phyloP scores from a whole-genome alignment of 2,113 vertebrate genomes.

The Cichladusa arquata region DNA sequence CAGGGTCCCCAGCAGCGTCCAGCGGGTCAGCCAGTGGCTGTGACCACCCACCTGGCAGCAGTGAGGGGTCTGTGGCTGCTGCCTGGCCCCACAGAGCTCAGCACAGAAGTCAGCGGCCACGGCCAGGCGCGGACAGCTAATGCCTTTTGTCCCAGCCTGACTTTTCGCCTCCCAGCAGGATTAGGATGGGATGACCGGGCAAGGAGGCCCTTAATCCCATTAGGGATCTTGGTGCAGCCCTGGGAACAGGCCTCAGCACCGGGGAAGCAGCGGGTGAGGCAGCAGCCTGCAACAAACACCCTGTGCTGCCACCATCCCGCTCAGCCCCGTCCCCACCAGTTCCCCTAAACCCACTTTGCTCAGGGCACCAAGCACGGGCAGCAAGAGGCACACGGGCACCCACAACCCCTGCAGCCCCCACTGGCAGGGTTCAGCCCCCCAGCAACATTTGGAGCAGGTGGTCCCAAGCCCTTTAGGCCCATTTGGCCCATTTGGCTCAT shows the following conservation, averaged over 20 bases:
- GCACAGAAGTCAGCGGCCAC: neutral
- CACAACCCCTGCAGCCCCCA: neutral
- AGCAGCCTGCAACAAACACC: rapidly evolving
- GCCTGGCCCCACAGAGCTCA: neutral
- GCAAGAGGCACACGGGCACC: neutral
- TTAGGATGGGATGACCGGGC: conserved; percentile 38
- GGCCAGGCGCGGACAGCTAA: neutral
- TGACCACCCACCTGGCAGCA: neutral
- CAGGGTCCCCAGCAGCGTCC: neutral
- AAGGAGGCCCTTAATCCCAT: conserved; percentile 61
- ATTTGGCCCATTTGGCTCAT: conserved; percentile 25
- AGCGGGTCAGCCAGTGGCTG: rapidly evolving
- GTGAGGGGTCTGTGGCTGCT: neutral
- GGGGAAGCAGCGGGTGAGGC: neutral
- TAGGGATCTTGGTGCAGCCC: neutral
- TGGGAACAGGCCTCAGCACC: rapidly evolving
- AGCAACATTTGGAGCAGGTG: neutral
- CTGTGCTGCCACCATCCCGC: rapidly evolving
- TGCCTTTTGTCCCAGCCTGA: conserved; percentile 60
- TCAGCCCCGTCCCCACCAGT: neutral
- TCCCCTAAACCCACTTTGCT: neutral
- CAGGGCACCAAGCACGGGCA: neutral
- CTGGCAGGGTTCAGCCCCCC: neutral
- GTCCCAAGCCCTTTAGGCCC: neutral
- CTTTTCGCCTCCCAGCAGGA: conserved; percentile 36